phyloP scores from a whole-genome alignment of 2,797 vertebrate genomes.

The Rhabdomys pumilio region DNA sequence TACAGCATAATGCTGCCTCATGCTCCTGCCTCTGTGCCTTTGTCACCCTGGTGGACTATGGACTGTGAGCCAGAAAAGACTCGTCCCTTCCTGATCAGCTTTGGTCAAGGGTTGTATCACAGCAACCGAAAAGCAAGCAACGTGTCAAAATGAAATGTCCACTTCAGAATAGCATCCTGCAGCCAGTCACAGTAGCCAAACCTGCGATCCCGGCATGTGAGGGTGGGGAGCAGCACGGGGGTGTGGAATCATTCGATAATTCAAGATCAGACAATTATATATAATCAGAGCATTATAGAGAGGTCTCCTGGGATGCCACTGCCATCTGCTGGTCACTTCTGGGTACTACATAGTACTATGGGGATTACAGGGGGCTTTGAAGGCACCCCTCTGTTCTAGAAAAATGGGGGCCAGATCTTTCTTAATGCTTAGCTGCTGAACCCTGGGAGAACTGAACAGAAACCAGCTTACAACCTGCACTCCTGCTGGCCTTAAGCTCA shows the following conservation, averaged over 20 bases:
- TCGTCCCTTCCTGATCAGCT: background rate
- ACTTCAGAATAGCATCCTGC: background rate
- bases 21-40: background rate
- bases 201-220: background rate
- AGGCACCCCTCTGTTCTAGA: background rate
- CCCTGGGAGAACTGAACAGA: background rate
- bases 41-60: rapidly evolving
- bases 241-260: background rate
- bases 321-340: slow-evolving; percentile 62
- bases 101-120: background rate
- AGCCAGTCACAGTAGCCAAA: background rate
- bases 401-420: background rate
- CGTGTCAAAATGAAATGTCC: background rate
- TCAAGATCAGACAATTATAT: background rate
- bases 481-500: background rate
- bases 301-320: background rate
- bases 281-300: background rate
- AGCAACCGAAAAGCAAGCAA: background rate
- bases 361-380: too few relatives aligned
- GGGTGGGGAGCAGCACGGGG: too few relatives aligned
- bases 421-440: background rate
- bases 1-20: background rate
- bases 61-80: background rate
- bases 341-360: slow-evolving; percentile 43
- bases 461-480: background rate